Percentiles rank a stretch among this genome's conserved stretches.
These are phyloP conservation scores for Lepisosteus osseus DNA, from an alignment of 2,113 vertebrate species.

Conservation along the genomic window DNA sequence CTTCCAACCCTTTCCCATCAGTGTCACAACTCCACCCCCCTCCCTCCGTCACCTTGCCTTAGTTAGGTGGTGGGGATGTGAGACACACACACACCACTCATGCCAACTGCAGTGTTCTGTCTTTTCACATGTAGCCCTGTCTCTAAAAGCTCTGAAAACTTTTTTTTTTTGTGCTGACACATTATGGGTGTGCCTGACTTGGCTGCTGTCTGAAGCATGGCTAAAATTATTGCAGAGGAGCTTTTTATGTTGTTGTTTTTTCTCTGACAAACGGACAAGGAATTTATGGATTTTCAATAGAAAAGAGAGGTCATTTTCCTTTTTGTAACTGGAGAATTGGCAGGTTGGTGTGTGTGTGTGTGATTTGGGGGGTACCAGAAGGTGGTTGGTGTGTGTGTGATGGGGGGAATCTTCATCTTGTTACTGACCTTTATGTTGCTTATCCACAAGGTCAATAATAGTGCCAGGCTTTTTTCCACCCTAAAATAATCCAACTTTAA, in stretches of 20 bases:
- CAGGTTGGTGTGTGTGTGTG: no score
- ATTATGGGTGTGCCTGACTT: constrained; percentile 72
- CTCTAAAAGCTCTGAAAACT: constrained; percentile 51
- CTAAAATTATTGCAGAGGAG: constrained; percentile 62
- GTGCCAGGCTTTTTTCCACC: no score
- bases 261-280: constrained; percentile 20
- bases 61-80: constrained; percentile 22
- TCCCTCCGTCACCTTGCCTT: constrained; percentile 28
- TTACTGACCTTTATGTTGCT: no score
- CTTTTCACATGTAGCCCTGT: constrained; percentile 58
- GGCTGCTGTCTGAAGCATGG: constrained; percentile 65
- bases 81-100: constrained; percentile 48
- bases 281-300: no score
- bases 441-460: no score
- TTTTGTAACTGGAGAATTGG: no score
- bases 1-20: neutral
- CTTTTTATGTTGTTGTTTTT: constrained; percentile 42
- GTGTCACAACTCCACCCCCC: constrained; percentile 15
- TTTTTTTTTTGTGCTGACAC: constrained; percentile 60
- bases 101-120: constrained; percentile 54
- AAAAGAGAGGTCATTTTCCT: no score
- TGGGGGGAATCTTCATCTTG: no score
- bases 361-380: no score
- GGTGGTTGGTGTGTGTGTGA: no score
- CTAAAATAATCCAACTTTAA: no score